Conservation (phyloP, 2,113 vertebrate species). For the Atlantisia rogersi region DNA sequence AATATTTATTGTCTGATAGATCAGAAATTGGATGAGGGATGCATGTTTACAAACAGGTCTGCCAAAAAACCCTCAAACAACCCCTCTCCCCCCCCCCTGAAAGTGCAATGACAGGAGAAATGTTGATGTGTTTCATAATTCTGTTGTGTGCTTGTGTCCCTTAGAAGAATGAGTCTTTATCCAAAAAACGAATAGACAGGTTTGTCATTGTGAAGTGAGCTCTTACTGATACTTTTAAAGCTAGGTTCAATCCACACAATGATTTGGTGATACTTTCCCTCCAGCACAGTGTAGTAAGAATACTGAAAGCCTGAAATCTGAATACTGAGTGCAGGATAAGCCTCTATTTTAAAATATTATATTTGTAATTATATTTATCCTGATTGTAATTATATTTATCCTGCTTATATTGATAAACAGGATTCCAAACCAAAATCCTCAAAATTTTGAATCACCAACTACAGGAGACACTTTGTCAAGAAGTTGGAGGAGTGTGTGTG, state of each 20-base stretch:
- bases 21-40: neutral
- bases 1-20: neutral
- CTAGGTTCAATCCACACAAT: neutral
- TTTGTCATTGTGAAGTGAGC: neutral
- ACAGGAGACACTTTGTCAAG: neutral
- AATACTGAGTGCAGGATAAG: neutral
- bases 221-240: neutral
- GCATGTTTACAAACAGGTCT: neutral
- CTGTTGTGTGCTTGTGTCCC: neutral
- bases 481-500: neutral
- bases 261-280: neutral
- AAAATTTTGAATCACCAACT: neutral
- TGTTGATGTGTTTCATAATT: neutral
- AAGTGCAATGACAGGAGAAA: neutral
- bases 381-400: too few species aligned
- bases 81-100: accelerated
- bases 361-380: neutral
- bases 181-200: neutral
- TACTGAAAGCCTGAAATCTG: neutral
- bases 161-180: neutral
- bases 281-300: neutral
- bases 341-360: neutral
- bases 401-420: neutral
- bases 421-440: neutral
- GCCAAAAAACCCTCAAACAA: neutral